Evolutionary conservation across 2,113 vertebrate species (phyloP), one percentile per base, ranked within the genome.

Genomic region (Neolamprologus longior): DNA sequence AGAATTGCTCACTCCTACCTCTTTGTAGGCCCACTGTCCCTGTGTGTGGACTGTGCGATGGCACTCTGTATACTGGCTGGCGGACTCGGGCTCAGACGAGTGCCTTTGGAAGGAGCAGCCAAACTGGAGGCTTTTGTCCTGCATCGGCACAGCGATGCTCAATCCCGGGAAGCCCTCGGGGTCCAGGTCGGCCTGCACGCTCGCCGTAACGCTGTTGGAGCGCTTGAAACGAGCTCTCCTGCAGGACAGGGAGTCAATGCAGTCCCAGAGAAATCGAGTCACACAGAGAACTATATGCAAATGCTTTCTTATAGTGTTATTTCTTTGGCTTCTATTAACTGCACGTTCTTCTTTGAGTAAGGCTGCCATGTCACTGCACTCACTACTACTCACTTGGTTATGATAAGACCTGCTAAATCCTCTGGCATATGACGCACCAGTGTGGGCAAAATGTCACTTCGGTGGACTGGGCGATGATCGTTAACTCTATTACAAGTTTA

Each of bases 41-140:
- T 99, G 98, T 2, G 98, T 99, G 96, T 99, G 98, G 92, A 99
- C 98, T 0, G 98, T 99, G 90, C 98, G 98, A 94, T 98, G 98
- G 96, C 98, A 98, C 91, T 99, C 98, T 1, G 97, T 96, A 89
- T 97, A 98, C 95, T 98, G 98, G 90, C 97, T 96, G 3, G 97
- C 96, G 12, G 98, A 97, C 94, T 99, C 96, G 1, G 97, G 97
- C 95, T 99, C 98, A 2, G 99, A 99, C 24, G 99, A 98, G 28
- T 99, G 98, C 80, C 98, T 96, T 95, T 99, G 98, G 95, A 99
- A 99, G 78, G 98, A 98, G 66, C 97, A 98, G 90, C 98, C 98
- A 0, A 99, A 99, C 96, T 99, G 99, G 76, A 99, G 97, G 40
- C 98, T 97, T 94, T 99, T 99, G 95, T 99, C 99, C 96, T 99